Evolutionary conservation across 2,888 invertebrate genomes (phyloP).

Genomic region (Trisateles emortualis): DNA sequence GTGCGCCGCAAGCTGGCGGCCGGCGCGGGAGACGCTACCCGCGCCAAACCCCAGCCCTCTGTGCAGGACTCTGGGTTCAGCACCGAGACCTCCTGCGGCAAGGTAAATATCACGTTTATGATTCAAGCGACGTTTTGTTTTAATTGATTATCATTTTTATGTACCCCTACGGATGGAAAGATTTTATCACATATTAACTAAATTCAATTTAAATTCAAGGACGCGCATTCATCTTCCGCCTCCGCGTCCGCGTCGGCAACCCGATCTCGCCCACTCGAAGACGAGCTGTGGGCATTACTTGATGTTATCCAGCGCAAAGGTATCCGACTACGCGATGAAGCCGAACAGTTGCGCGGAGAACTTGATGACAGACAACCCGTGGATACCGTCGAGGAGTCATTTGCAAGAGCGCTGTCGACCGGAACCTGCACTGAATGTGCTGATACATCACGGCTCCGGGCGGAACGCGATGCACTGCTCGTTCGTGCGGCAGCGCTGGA

Average conservation of each 20-base stretch:
- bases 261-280: conserved; percentile 88
- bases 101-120: conserved; percentile 52
- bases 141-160: no score
- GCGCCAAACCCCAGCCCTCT: conserved; percentile 88
- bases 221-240: conserved; percentile 90
- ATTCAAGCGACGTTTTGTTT: not conserved
- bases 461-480: conserved; percentile 91
- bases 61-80: conserved; percentile 95
- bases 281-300: conserved; percentile 94
- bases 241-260: conserved; percentile 86
- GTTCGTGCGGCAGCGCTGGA: conserved; percentile 89
- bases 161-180: no score
- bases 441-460: conserved; percentile 86
- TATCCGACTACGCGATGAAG: conserved; percentile 90
- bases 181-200: no score
- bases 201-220: conserved; percentile 55
- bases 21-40: conserved; percentile 78
- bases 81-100: conserved; percentile 94
- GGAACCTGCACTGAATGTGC: conserved; percentile 61
- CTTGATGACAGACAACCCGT: conserved; percentile 61
- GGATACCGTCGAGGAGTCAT: conserved; percentile 89
- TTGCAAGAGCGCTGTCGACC: conserved; percentile 80
- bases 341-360: conserved; percentile 88
- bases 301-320: conserved; percentile 94
- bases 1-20: conserved; percentile 88